Evolutionary conservation across 2,113 vertebrate genomes (phyloP), one percentile per base, ranked within the genome.

Genomic region (Copsychus sechellarum): DNA sequence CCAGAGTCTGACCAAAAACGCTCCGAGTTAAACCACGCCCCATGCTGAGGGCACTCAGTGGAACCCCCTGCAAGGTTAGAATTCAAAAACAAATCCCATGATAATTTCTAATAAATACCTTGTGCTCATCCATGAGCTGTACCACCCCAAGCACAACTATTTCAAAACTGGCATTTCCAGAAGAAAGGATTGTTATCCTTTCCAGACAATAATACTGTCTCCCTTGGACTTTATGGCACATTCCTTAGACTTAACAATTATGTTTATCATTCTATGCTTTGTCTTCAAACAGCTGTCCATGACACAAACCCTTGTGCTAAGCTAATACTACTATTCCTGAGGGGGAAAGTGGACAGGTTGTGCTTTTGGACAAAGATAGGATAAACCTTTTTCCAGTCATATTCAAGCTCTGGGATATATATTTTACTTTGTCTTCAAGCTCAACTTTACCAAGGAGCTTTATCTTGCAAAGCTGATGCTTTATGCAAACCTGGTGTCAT

Each of bases 401-500:
- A 14, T 33, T 73, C 5, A 3, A 69, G 58, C 70, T 92, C 36
- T 40, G 10, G 60, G 51, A 40, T 64, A 45, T 5, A 58, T 94
- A 90, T 58, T 83, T 84, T 66, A 33, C 88, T 95, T 77, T 90
- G 71, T 48, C 38, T 86, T 66, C 3, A 3, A 86, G 53, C 91
- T 70, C 74, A 79, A 77, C 34, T 89, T 93, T 48, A 86, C 42
- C 42, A 90, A 69, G 5, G 51, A 74, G 67, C 65, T 90, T 92
- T 91, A 81, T 79, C 38, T 92, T 56, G 79, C 56, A 83, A 51
- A 93, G 66, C 62, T 81, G 80, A 66, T 88, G 48, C 43, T 81
- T 88, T 89, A 62, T 70, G 85, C 69, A 90, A 73, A 79, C 76
- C 29, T 9, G 8, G 64, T 84, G 62, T 64, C 67, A 48, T 84